phyloP scores from a whole-genome alignment of 2,113 vertebrate species.

The Lagopus leucura region DNA sequence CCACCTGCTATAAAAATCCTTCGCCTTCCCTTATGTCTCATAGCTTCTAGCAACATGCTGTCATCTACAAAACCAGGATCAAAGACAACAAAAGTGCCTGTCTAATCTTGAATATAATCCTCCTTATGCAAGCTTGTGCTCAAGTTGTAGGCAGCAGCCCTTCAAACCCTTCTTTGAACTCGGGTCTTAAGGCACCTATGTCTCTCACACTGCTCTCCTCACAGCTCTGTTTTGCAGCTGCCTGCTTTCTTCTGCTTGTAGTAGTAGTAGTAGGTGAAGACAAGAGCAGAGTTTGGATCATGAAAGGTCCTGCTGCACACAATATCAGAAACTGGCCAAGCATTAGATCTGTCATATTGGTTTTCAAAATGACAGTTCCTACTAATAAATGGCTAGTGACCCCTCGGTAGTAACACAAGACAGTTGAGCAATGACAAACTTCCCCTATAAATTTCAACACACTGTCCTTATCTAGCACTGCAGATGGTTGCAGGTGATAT shows the following conservation, averaged over 20 bases:
- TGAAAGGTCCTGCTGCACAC: background rate
- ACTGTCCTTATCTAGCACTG: background rate
- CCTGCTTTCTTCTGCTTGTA: background rate
- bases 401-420: background rate
- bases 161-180: background rate
- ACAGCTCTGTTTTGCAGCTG: background rate
- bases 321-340: background rate
- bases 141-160: background rate
- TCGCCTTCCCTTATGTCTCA: background rate
- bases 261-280: background rate
- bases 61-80: constrained; percentile 25
- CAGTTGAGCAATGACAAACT: background rate
- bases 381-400: background rate
- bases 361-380: background rate
- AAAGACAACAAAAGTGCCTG: constrained; percentile 37
- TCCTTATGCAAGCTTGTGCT: background rate
- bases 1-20: background rate
- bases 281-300: background rate
- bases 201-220: background rate
- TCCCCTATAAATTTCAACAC: background rate
- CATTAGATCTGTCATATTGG: background rate
- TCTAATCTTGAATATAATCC: constrained; percentile 36
- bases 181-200: background rate
- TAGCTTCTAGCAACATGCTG: constrained; percentile 22
- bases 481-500: background rate